Evolutionary conservation across 1,140 invertebrate genomes (phyloP).

Genomic region (Rhizoglyphus robini): DNA sequence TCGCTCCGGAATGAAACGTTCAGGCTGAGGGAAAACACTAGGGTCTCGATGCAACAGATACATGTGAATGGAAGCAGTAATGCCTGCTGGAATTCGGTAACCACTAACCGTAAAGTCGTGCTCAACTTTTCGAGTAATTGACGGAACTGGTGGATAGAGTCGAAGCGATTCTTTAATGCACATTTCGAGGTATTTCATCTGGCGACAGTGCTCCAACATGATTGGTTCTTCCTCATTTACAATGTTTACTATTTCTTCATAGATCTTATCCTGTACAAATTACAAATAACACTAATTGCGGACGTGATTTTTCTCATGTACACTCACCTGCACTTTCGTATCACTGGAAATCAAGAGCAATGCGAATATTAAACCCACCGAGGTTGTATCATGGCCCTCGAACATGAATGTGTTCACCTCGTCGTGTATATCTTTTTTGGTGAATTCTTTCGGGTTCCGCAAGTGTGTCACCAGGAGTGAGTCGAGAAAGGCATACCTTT

Average conservation of each 20-base stretch:
- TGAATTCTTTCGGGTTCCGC: constrained; percentile 35
- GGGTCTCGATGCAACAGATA: constrained; percentile 49
- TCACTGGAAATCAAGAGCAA: constrained; percentile 32
- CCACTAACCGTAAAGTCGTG: constrained; percentile 27
- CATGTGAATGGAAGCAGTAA: constrained; percentile 33
- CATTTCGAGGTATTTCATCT: constrained; percentile 35
- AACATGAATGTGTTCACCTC: constrained; percentile 70
- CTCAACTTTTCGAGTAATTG: constrained; percentile 34
- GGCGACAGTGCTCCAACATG: constrained; percentile 33
- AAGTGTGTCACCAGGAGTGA: constrained; percentile 44
- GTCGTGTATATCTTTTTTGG: constrained; percentile 52
- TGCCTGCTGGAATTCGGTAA: constrained; percentile 33
- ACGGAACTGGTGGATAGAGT: constrained; percentile 46
- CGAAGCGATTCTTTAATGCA: constrained; percentile 50
- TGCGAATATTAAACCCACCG: constrained; percentile 27
- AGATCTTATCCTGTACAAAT: constrained; percentile 26
- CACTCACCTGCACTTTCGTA: constrained; percentile 31
- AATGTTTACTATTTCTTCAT: constrained; percentile 31
- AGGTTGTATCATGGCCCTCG: constrained; percentile 31
- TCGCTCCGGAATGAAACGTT: constrained; percentile 58
- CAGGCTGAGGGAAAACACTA: constrained; percentile 50
- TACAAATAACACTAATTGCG: neutral
- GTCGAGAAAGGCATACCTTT: constrained; percentile 55
- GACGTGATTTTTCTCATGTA: neutral
- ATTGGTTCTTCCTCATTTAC: constrained; percentile 30